Conservation (phyloP, 2,113 vertebrate genomes). For the Murina feae region DNA sequence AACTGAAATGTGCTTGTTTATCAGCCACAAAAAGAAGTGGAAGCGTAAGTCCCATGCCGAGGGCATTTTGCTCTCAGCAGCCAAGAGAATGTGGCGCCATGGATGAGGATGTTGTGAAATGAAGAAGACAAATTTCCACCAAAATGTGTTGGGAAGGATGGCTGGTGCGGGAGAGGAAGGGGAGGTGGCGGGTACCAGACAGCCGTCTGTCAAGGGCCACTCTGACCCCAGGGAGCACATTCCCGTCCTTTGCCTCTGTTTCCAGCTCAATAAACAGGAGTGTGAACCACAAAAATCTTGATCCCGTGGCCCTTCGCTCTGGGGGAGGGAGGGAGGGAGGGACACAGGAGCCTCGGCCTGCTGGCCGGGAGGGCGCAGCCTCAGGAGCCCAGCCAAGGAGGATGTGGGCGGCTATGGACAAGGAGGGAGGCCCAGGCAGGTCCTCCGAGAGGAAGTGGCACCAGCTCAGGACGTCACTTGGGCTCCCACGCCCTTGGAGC, state of each 20-base stretch:
- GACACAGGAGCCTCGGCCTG: not conserved
- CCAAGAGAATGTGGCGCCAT: accelerated
- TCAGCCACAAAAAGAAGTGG: accelerated
- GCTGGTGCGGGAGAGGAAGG: accelerated
- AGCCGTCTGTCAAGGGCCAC: not conserved
- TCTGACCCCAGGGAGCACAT: not conserved
- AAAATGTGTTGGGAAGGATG: not conserved
- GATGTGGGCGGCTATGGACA: conserved; percentile 75
- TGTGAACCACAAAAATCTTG: not conserved
- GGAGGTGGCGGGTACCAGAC: not conserved
- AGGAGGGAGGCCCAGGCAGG: conserved; percentile 75
- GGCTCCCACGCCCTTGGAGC: conserved; percentile 41
- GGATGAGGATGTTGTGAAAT: accelerated
- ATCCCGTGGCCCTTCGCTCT: not conserved
- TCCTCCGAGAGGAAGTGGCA: conserved; percentile 75
- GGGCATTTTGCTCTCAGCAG: accelerated
- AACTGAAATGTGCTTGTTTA: accelerated
- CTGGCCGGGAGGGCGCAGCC: conserved; percentile 11
- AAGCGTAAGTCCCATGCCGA: accelerated
- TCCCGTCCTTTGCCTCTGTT: not conserved
- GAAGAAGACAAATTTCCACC: no score
- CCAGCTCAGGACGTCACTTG: conserved; percentile 74
- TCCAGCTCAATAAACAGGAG: not conserved
- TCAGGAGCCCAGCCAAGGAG: conserved; percentile 71
- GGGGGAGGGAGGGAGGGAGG: not conserved